Evolutionary conservation across 2,888 invertebrate genomes (phyloP).

Genomic region (Unio delphinus): DNA sequence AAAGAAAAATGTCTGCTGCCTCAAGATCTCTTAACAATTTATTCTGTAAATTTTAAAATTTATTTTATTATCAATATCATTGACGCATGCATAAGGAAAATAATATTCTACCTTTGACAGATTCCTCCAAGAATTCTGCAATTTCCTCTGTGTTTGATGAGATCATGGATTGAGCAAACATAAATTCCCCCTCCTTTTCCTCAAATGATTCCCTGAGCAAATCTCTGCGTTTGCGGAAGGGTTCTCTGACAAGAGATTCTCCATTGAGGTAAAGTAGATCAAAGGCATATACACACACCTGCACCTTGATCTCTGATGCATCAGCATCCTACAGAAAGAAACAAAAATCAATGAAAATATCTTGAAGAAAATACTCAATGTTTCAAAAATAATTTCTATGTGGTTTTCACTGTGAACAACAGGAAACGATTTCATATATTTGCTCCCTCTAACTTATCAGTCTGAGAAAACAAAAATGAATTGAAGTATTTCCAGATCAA

Average conservation of each 20-base stretch:
- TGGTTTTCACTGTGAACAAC: background rate
- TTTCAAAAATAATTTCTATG: background rate
- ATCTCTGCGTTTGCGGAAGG: slow-evolving; percentile 83
- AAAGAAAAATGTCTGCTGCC: no score
- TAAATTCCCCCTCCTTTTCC: slow-evolving; percentile 83
- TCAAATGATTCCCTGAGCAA: slow-evolving; percentile 77
- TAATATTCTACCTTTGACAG: slow-evolving; percentile 81
- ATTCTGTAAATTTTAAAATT: no score
- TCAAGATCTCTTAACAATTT: no score
- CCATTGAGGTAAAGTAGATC: slow-evolving; percentile 95
- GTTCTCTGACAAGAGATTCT: slow-evolving; percentile 83
- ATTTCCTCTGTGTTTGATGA: slow-evolving; percentile 91
- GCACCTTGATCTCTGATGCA: slow-evolving; percentile 84
- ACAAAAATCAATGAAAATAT: background rate
- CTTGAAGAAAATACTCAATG: background rate
- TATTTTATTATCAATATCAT: no score
- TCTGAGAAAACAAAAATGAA: no score
- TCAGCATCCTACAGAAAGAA: slow-evolving; percentile 78
- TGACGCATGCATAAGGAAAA: no score
- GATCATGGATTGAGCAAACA: slow-evolving; percentile 88
- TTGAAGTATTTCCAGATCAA: no score
- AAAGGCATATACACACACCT: slow-evolving; percentile 96
- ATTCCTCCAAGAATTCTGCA: slow-evolving; percentile 92
- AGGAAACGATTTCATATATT: no score
- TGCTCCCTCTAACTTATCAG: no score